Evolutionary conservation across 1,140 invertebrate genomes (phyloP).

Genomic region (Brachionus rotundiformis): DNA sequence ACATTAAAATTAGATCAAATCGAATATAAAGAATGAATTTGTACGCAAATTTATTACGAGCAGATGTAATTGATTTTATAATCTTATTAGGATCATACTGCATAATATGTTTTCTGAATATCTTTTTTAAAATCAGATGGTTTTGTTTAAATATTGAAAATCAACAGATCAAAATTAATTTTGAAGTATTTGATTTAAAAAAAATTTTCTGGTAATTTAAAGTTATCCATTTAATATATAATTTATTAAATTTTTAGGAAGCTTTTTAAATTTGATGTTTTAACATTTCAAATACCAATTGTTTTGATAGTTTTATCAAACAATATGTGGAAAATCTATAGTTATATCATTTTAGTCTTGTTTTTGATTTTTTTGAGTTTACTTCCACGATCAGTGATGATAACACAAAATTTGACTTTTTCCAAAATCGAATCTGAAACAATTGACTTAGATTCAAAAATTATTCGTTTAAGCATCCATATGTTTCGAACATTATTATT

Average conservation of each 20-base stretch:
- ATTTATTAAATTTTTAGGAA: background rate
- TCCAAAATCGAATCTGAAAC: background rate
- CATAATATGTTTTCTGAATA: background rate
- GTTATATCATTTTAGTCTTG: background rate
- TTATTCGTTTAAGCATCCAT: constrained; percentile 16
- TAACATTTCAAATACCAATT: background rate
- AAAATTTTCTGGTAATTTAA: background rate
- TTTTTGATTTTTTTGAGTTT: background rate
- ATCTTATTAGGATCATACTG: background rate
- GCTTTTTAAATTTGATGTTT: background rate
- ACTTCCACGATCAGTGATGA: background rate
- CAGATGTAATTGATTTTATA: background rate
- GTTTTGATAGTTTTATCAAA: background rate
- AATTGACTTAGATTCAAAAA: background rate
- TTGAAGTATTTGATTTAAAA: background rate
- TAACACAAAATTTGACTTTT: background rate
- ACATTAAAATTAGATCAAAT: too few species aligned
- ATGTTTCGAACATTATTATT: background rate
- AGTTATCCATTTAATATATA: background rate
- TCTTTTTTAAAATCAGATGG: background rate
- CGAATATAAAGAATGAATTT: too few species aligned
- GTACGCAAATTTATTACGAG: background rate
- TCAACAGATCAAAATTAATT: background rate
- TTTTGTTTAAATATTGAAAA: background rate
- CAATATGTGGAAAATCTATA: background rate